phyloP scores from a whole-genome alignment of 1,140 invertebrate genomes.

The Lethrus apterus region DNA sequence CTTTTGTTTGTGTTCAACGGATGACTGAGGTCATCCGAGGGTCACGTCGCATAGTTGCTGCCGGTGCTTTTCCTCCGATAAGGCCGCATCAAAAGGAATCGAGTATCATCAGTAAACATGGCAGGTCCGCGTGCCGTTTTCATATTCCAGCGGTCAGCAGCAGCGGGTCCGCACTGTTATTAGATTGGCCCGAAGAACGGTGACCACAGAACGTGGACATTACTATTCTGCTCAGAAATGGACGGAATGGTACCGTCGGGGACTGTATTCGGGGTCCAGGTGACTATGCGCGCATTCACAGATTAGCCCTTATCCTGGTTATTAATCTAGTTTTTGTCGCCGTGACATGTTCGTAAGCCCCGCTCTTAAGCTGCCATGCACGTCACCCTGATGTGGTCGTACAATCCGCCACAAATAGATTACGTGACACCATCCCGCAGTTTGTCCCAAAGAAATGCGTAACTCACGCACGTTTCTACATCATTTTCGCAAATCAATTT shows the following conservation, averaged over 20 bases:
- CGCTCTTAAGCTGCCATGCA: conserved; percentile 7
- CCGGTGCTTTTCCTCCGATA: conserved; percentile 11
- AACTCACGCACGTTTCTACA: too few species aligned
- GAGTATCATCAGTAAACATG: conserved; percentile 12
- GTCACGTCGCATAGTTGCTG: conserved; percentile 12
- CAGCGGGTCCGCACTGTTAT: conserved; percentile 9
- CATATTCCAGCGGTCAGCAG: conserved; percentile 10
- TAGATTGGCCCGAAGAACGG: conserved; percentile 5
- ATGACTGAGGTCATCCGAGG: conserved; percentile 11
- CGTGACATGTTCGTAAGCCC: conserved; percentile 1
- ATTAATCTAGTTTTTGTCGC: conserved; percentile 14
- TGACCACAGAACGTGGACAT: too few species aligned
- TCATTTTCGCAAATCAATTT: too few species aligned
- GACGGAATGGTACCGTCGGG: conserved; percentile 11
- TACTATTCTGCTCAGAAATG: conserved; percentile 12
- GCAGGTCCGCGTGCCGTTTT: conserved; percentile 11
- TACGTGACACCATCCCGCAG: conserved; percentile 14
- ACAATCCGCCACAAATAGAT: conserved; percentile 14
- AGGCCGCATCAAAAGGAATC: conserved; percentile 12
- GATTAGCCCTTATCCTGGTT: conserved; percentile 11
- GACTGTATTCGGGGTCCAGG: conserved; percentile 7
- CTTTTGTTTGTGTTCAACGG: conserved; percentile 9
- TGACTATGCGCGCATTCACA: conserved; percentile 9
- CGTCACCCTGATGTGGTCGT: conserved; percentile 9
- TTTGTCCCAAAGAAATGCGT: too few species aligned